Base-by-base conservation (phyloP, 2,797 vertebrate genomes). In the Melanotaenia nigrans region DNA sequence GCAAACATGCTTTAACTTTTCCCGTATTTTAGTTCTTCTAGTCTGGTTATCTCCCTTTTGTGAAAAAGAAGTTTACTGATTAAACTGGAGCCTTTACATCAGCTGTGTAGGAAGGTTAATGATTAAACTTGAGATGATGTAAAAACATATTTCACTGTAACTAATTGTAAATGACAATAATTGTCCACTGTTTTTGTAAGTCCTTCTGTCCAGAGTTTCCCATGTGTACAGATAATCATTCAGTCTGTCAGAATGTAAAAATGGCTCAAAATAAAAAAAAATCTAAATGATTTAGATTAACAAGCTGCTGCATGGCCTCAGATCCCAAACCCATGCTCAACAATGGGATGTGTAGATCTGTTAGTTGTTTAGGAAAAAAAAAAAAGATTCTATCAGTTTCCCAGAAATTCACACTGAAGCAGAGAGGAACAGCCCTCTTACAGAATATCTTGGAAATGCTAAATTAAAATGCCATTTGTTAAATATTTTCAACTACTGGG, bases 31-130 rank as follows among this genome's bases (percentile, higher is more conserved):
- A 47, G 20, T n/a, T 47, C 20, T 20, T 20, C 3, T 47, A 2
- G 18, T n/a, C 12, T 30, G 53, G 53, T 55, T 24, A 30, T 30
- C 53, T 33, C 24, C 20, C 20, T 7, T 36, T 49, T 30, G 58
- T 75, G 67, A 35, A 61, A 36, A 54, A 20, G 18, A 4, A 0
- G 61, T 79, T 85, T 71, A 91, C 86, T 83, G 57, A 83, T 67
- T 86, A 65, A 91, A 71, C 82, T 35, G 33, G 4, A 38, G 49
- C 55, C 67, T 16, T 57, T 30, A 32, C 51, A 59, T 78, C 66
- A 64, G 36, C 67, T 66, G 68, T 62, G 56, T 61, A 58, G 65
- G 28, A 51, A 49, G 63, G 83, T 91, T 87, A 89, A 91, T 88
- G 77, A 87, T 90, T 90, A 83, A 70, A 61, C 57, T 33, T 1